Base-by-base conservation (phyloP, 2,113 vertebrate species). In the Tinamus guttatus region DNA sequence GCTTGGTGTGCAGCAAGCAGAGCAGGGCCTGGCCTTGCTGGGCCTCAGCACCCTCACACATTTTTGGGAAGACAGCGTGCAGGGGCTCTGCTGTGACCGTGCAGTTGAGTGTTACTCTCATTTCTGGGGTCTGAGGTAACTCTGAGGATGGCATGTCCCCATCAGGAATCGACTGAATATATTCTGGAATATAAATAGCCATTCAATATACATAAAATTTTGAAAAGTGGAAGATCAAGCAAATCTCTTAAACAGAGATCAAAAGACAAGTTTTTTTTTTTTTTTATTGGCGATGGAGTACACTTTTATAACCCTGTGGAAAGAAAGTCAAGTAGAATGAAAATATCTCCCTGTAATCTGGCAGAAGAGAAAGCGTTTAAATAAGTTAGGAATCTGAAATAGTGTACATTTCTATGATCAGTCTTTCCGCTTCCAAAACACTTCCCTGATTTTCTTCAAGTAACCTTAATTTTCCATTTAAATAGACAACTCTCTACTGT, bases 41-140 rank as follows among this genome's bases (percentile, higher is more conserved):
- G 1, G 11, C 41, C 32, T 78, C 19, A 14, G 16, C 32, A 49
- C 20, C 19, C 2, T 2, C 28, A 65, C 65, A 21, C 5, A 2
- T 70, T 1, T 0, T 13, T 9, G 21, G 30, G 32, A 60, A 41
- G 17, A 21, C 45, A 17, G 8, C n/a, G 27, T n/a, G 8, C 1
- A 14, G 6, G 36, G 41, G n/a, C 13, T 75, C 45, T 81, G 67
- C 62, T 85, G 49, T 77, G 69, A 32, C 25, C 32, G 13, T 11
- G 40, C 9, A 3, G 2, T 52, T 41, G 17, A 25, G 7, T 32
- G 18, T 49, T 24, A 8, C 38, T 9, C 24, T 56, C 34, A 22
- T n/a, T 79, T 20, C 20, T 59, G 47, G n/a, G 9, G 3, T 51
- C 27, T 67, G 40, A 65, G 63, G 41, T 43, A 41, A 20, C 43